phyloP scores from a whole-genome alignment of 2,113 vertebrate genomes.

The Cromileptes altivelis region DNA sequence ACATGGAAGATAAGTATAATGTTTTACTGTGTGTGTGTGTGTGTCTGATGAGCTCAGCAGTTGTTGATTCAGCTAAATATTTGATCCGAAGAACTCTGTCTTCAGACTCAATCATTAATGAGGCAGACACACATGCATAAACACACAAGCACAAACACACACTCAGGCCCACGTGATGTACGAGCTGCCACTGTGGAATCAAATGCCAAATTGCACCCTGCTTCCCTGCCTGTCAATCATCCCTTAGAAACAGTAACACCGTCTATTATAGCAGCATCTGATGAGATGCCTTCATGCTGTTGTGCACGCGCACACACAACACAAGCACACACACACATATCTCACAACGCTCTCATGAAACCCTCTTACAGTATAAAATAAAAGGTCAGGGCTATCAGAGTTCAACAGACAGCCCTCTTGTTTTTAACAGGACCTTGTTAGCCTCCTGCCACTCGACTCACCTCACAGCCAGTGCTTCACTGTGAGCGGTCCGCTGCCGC shows the following conservation, averaged over 20 bases:
- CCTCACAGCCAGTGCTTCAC: constrained; percentile 51
- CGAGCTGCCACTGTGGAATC: constrained; percentile 46
- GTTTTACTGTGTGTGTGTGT: constrained; percentile 21
- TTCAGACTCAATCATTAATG: constrained; percentile 69
- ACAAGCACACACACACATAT: background rate
- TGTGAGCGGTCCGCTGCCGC: constrained; percentile 15
- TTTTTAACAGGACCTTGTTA: constrained; percentile 65
- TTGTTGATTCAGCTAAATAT: constrained; percentile 73
- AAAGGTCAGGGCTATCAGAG: constrained; percentile 59
- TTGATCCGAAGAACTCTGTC: constrained; percentile 58
- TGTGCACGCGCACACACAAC: background rate
- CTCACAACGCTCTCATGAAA: constrained; percentile 24
- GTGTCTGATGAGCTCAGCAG: constrained; percentile 51
- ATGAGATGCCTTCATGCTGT: constrained; percentile 2
- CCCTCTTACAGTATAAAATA: constrained; percentile 36
- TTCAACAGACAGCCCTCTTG: constrained; percentile 60
- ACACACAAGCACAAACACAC: constrained; percentile 1
- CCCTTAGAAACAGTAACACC: constrained; percentile 21
- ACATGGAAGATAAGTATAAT: constrained; percentile 46
- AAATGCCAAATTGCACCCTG: constrained; percentile 42
- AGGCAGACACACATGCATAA: constrained; percentile 21
- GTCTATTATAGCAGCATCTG: constrained; percentile 29
- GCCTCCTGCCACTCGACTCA: constrained; percentile 55
- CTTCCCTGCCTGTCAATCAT: constrained; percentile 55
- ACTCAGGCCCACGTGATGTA: constrained; percentile 1